Conservation (phyloP, 1,140 invertebrate genomes). For the Bombyx mandarina region DNA sequence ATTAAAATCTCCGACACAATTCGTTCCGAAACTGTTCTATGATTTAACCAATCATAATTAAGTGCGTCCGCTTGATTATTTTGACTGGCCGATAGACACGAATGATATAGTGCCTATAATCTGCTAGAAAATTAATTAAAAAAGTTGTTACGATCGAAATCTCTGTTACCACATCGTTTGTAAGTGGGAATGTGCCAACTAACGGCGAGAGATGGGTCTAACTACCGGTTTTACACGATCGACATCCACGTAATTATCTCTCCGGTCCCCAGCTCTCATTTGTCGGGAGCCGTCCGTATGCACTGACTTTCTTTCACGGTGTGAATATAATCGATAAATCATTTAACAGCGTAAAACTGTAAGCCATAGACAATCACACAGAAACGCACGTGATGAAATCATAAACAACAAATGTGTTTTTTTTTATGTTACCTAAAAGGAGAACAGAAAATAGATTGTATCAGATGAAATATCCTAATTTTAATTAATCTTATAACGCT, state of each 20-base stretch:
- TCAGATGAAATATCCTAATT: too few relatives aligned
- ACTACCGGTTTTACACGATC: conserved; percentile 64
- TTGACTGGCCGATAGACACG: conserved; percentile 17
- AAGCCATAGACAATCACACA: too few relatives aligned
- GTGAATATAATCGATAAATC: conserved; percentile 6
- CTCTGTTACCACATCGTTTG: conserved; percentile 45
- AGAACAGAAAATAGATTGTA: too few relatives aligned
- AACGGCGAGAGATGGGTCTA: conserved; percentile 48
- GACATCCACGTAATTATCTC: conserved; percentile 36
- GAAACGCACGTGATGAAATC: too few relatives aligned
- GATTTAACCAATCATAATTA: conserved; percentile 21
- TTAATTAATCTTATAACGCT: too few relatives aligned
- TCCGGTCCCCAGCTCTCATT: conserved; percentile 22
- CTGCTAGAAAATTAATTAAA: conserved; percentile 62
- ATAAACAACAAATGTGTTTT: too few relatives aligned
- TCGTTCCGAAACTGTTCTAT: conserved; percentile 14
- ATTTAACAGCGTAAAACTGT: too few relatives aligned
- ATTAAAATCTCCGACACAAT: conserved; percentile 9
- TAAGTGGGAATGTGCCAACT: conserved; percentile 38
- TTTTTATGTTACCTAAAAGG: too few relatives aligned
- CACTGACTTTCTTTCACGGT: conserved; percentile 6
- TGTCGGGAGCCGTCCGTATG: conserved; percentile 30
- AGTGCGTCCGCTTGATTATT: conserved; percentile 17
- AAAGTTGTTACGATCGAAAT: conserved; percentile 51
- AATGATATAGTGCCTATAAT: conserved; percentile 43